Evolutionary conservation across 1,140 invertebrate genomes (phyloP), one percentile per base, ranked within the genome.

Genomic region (Antheraea pernyi): DNA sequence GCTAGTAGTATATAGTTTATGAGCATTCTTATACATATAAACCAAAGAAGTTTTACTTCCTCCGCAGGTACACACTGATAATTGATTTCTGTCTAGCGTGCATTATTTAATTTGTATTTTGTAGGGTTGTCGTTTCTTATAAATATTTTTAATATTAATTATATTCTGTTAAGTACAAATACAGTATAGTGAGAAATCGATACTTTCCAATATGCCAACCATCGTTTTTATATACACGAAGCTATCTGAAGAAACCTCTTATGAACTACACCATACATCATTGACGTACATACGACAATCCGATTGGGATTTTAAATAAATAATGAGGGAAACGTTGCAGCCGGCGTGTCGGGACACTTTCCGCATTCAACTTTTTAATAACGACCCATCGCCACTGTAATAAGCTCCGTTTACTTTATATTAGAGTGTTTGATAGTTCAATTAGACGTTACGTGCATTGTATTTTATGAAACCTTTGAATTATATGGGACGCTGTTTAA

Each of bases 261-360:
- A 19, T 69, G 36, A 75, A 67, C 79, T 81, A 69, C 16, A 67
- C 72, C 65, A 62, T 36, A 61, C 62, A 67, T 68, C 69, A 73
- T 68, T 60, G 75, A 63, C 67, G 77, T 76, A 85, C 83, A 80
- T 77, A 82, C 77, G 81, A 83, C 84, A 84, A 90, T 85, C 84
- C 82, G 79, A 87, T 86, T 77, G 69, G 75, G 81, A 72, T 67
- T 79, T 85, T 90, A 90, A 90, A 90, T 88, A 87, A 86, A 86
- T 87, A 82, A 90, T 86, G 80, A 87, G 86, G 78, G 84, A 90
- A 88, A 75, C 19, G 37, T 69, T 37, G 69, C 83, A 85, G 64
- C 76, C 73, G 82, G 76, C 66, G 69, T 69, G 74, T 75, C 79
- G 70, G 58, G 73, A 79, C 76, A 73, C 69, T 71, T 66, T 19